phyloP scores from a whole-genome alignment of 2,113 vertebrate species.

The Syngnathus floridae region DNA sequence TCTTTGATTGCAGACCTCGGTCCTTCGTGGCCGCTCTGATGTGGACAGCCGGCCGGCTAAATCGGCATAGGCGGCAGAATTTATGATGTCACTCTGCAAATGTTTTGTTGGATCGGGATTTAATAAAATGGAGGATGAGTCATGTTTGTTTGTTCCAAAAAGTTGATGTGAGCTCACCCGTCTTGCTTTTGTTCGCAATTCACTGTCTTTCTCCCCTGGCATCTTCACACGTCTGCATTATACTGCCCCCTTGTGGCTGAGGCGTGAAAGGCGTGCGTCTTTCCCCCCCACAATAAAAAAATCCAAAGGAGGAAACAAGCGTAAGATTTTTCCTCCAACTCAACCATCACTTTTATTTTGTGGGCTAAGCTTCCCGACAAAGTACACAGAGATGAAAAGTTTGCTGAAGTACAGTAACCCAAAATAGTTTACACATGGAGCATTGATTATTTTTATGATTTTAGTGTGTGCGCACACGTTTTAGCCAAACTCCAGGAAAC shows the following conservation, averaged over 20 bases:
- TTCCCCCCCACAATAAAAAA: too few species aligned
- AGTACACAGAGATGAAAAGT: background rate
- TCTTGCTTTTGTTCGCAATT: background rate
- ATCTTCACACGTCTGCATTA: background rate
- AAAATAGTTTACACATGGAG: background rate
- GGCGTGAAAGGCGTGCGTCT: background rate
- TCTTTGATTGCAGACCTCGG: slow-evolving; percentile 67
- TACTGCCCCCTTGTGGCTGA: background rate
- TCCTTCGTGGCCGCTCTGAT: slow-evolving; percentile 65
- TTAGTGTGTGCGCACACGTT: slow-evolving; percentile 22
- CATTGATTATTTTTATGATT: background rate
- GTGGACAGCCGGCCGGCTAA: slow-evolving; percentile 61
- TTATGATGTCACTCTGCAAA: slow-evolving; percentile 7
- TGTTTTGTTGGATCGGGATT: background rate
- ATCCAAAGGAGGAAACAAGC: too few species aligned
- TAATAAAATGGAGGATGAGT: background rate
- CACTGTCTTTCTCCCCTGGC: too few species aligned
- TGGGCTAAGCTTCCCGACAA: background rate
- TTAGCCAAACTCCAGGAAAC: slow-evolving; percentile 27
- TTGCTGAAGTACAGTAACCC: background rate
- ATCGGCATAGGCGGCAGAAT: too few species aligned
- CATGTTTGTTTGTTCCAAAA: background rate
- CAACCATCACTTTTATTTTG: background rate
- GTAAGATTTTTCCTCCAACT: too few species aligned
- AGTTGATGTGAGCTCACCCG: background rate